Evolutionary conservation across 2,113 vertebrate genomes (phyloP).

Genomic region (Anolis carolinensis): DNA sequence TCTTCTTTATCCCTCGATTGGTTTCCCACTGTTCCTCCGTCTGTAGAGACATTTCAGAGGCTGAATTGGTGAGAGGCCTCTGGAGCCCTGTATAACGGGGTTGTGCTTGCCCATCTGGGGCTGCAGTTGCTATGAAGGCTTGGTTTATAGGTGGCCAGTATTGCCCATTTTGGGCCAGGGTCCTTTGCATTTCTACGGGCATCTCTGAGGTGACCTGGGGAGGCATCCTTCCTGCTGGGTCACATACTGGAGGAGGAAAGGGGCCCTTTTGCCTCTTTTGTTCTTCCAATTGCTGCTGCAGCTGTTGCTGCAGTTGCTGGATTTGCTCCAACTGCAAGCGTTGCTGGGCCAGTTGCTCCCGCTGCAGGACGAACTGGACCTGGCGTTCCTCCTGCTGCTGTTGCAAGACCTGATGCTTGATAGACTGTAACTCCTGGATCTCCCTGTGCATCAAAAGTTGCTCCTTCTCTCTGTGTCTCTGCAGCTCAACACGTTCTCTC

Average conservation of each 20-base stretch:
- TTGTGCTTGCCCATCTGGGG: constrained; percentile 36
- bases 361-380: constrained; percentile 92
- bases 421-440: constrained; percentile 94
- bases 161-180: constrained; percentile 85
- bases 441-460: constrained; percentile 95
- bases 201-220: constrained; percentile 75
- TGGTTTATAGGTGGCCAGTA: constrained; percentile 82
- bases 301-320: constrained; percentile 95
- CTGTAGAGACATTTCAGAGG: constrained; percentile 94
- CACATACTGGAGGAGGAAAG: constrained; percentile 81
- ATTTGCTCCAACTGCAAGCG: constrained; percentile 96
- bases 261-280: constrained; percentile 91
- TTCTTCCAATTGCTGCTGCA: constrained; percentile 96
- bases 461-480: constrained; percentile 95
- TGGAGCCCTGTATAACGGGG: constrained; percentile 66
- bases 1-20: constrained; percentile 86
- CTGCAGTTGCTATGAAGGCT: constrained; percentile 57
- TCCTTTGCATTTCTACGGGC: constrained; percentile 68
- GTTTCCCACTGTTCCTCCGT: constrained; percentile 86
- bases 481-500: constrained; percentile 90
- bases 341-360: constrained; percentile 96
- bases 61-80: constrained; percentile 90
- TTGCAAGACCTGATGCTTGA: constrained; percentile 96
- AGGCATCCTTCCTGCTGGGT: constrained; percentile 81
- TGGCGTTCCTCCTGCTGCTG: constrained; percentile 96